Evolutionary conservation across 2,888 invertebrate genomes (phyloP).

Genomic region (Thera obeliscata): DNA sequence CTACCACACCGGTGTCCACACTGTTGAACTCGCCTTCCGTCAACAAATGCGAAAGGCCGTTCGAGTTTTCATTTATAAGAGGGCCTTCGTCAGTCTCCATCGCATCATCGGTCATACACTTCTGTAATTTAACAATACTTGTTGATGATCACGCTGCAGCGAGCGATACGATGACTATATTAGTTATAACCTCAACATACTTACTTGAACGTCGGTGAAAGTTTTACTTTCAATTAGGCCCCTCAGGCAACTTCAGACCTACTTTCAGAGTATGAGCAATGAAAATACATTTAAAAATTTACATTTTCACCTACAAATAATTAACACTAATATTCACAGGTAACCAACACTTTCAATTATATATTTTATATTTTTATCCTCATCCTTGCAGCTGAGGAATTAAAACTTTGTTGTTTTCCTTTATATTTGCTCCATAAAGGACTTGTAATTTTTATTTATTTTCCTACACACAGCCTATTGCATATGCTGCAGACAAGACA

Average conservation of each 20-base stretch:
- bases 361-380: neutral
- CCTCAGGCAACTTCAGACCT: too few relatives aligned
- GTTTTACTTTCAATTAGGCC: too few relatives aligned
- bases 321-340: neutral
- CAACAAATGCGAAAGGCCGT: conserved; percentile 75
- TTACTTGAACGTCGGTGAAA: conserved; percentile 75
- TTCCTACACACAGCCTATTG: too few relatives aligned
- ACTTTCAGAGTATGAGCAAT: too few relatives aligned
- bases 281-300: neutral
- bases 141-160: neutral
- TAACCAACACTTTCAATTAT: neutral
- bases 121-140: conserved; percentile 57
- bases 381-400: too few relatives aligned
- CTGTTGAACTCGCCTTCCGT: conserved; percentile 78
- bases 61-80: conserved; percentile 77
- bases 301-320: conserved; percentile 3
- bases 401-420: too few relatives aligned
- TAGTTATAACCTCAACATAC: conserved; percentile 47
- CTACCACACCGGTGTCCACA: conserved; percentile 71
- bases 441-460: too few relatives aligned
- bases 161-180: neutral
- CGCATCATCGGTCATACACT: conserved; percentile 68
- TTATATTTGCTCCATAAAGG: too few relatives aligned
- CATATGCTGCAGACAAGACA: too few relatives aligned
- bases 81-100: conserved; percentile 80